phyloP scores from a whole-genome alignment of 2,797 vertebrate species.

The Steatocranus sp. region DNA sequence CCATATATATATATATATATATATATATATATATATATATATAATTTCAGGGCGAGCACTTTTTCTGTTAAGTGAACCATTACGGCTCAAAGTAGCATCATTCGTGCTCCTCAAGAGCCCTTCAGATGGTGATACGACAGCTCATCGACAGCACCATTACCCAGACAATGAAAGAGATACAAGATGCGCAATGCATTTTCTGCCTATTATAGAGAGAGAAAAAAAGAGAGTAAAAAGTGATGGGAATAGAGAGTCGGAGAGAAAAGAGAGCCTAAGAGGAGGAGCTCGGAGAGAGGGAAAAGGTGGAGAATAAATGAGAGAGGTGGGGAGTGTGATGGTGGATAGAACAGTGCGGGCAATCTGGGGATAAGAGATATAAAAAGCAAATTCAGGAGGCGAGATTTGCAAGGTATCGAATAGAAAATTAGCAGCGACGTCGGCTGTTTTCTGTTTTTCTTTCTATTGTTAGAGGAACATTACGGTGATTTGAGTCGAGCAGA shows the following conservation, averaged over 20 bases:
- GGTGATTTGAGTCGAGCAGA: constrained; percentile 3
- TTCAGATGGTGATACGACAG: background rate
- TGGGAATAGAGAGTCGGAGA: background rate
- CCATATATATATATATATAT: rapidly evolving
- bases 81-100: background rate
- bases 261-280: background rate
- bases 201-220: background rate
- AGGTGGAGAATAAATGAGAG: background rate
- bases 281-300: background rate
- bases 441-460: background rate
- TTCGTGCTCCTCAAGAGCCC: background rate
- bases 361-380: background rate
- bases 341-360: background rate
- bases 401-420: background rate
- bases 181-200: constrained; percentile 5
- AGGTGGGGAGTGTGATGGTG: background rate
- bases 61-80: constrained; percentile 15
- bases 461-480: background rate
- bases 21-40: rapidly evolving
- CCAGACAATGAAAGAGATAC: constrained; percentile 17
- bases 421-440: background rate
- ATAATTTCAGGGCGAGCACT: background rate
- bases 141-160: constrained; percentile 34
- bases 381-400: background rate
- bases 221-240: background rate